Percentiles rank a stretch among this genome's conserved stretches.
Evolutionary conservation across 35 echinoderm and acorn worm genomes (phyloP).

Genomic region (Lytechinus pictus): DNA sequence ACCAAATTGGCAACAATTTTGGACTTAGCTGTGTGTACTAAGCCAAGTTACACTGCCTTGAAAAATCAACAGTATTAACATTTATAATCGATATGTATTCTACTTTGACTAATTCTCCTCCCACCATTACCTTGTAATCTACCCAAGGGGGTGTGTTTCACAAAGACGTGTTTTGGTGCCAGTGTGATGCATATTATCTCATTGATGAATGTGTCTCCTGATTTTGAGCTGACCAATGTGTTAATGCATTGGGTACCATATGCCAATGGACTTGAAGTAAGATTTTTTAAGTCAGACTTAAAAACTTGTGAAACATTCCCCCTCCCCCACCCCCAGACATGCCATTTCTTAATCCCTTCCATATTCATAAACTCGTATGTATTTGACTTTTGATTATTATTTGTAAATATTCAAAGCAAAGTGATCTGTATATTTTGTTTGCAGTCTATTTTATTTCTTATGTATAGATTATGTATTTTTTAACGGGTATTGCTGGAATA

Average conservation of each 20-base stretch:
- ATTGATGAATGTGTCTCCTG: too few relatives aligned
- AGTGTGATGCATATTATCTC: too few relatives aligned
- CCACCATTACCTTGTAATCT: background rate
- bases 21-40: background rate
- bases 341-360: background rate
- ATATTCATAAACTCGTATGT: background rate
- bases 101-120: background rate
- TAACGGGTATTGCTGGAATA: background rate
- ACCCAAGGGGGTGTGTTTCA: background rate
- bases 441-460: background rate
- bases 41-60: background rate
- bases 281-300: too few relatives aligned
- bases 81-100: background rate
- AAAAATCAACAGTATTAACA: background rate
- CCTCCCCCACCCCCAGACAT: too few relatives aligned
- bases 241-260: too few relatives aligned
- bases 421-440: background rate
- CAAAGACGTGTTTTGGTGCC: too few relatives aligned
- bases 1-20: background rate
- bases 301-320: background rate
- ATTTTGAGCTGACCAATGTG: too few relatives aligned
- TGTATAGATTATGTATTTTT: background rate
- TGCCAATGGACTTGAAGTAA: too few relatives aligned
- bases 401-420: background rate
- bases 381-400: too few relatives aligned